These are phyloP conservation scores for Sebastes diaconus DNA, from an alignment of 2,797 vertebrate genomes.

Conservation along the genomic window DNA sequence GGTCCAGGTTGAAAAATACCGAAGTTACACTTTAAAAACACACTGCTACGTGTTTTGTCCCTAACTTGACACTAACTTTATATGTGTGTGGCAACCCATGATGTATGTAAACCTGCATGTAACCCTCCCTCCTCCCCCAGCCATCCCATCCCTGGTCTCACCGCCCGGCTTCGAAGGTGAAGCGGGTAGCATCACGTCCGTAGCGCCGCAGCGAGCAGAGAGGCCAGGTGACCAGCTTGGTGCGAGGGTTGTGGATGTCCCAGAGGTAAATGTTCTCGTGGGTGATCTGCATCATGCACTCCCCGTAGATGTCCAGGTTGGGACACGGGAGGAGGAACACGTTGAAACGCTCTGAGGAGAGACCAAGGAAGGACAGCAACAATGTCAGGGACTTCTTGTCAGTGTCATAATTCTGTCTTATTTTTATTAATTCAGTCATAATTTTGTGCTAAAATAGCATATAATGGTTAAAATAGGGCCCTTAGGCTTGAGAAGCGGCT, in stretches of 20 bases:
- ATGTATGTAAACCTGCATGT: background rate
- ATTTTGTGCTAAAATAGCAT: too few species aligned
- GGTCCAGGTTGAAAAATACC: too few species aligned
- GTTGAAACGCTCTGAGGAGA: constrained; percentile 91
- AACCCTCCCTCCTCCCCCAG: background rate
- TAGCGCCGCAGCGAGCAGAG: constrained; percentile 95
- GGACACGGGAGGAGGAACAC: constrained; percentile 97
- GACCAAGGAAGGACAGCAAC: background rate
- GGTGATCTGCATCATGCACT: constrained; percentile 99
- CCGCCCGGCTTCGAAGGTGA: constrained; percentile 98
- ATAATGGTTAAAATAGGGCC: too few species aligned
- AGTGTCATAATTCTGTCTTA: too few species aligned
- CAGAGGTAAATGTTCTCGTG: constrained; percentile 99
- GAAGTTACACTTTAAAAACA: background rate
- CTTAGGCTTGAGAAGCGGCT: too few species aligned
- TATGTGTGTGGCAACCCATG: background rate
- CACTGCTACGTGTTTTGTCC: background rate
- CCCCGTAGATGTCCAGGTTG: constrained; percentile 97
- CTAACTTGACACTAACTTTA: background rate
- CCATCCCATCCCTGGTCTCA: constrained; percentile 67
- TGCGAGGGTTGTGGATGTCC: constrained; percentile 96
- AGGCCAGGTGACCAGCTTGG: constrained; percentile 97
- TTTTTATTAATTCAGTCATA: too few species aligned
- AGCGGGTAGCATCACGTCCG: constrained; percentile 93
- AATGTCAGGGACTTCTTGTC: background rate